Conservation (phyloP, 2,888 invertebrate genomes). For the Arrhopalites spinosus region DNA sequence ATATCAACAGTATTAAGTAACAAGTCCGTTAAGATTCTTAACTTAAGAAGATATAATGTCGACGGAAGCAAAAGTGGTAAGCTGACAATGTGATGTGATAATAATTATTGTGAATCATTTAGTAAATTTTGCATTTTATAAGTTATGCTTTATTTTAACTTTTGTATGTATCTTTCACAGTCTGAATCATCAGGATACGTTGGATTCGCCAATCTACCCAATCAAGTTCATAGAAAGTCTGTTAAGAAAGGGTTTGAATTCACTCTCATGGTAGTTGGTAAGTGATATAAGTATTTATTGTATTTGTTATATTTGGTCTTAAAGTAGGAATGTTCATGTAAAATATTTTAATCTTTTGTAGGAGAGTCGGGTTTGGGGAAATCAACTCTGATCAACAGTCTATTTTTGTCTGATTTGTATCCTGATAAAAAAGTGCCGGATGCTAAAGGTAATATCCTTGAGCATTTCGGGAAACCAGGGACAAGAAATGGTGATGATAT, state of each 20-base stretch:
- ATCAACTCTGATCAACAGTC: constrained; percentile 84
- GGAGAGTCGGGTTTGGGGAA: constrained; percentile 89
- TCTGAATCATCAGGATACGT: constrained; percentile 66
- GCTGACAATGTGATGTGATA: too few species aligned
- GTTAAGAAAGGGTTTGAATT: constrained; percentile 98
- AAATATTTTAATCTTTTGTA: constrained; percentile 47
- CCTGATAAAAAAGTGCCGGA: constrained; percentile 71
- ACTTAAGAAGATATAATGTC: too few species aligned
- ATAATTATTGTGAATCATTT: too few species aligned
- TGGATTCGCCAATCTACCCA: constrained; percentile 92
- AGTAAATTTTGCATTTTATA: too few species aligned
- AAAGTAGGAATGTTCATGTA: too few species aligned
- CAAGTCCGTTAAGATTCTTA: too few species aligned
- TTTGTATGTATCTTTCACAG: too few species aligned
- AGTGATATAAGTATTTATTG: constrained; percentile 50
- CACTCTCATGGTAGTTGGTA: constrained; percentile 91
- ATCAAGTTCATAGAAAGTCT: constrained; percentile 95
- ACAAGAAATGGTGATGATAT: constrained; percentile 38
- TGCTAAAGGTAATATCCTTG: constrained; percentile 50
- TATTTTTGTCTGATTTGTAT: constrained; percentile 93
- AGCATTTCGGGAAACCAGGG: constrained; percentile 39
- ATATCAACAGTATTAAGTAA: too few species aligned
- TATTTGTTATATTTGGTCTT: too few species aligned
- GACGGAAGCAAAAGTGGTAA: too few species aligned
- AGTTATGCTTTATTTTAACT: too few species aligned